phyloP scores from a whole-genome alignment of 1,140 invertebrate species.

The Mizuhopecten yessoensis region DNA sequence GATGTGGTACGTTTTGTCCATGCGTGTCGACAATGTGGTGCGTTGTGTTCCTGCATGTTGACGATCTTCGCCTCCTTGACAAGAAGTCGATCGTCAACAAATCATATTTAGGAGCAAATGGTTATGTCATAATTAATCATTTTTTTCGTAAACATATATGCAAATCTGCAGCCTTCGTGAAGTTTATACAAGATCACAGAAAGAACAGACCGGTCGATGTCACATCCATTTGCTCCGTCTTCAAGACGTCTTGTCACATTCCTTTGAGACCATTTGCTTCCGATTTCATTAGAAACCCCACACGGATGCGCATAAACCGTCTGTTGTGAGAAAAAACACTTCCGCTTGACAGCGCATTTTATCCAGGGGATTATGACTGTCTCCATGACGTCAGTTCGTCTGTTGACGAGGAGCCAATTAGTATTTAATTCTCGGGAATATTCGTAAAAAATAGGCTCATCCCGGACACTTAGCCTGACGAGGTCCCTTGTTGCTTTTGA shows the following conservation, averaged over 20 bases:
- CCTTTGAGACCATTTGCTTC: too few relatives aligned
- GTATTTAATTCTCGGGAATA: constrained; percentile 25
- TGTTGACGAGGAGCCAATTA: background rate
- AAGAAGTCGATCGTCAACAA: too few relatives aligned
- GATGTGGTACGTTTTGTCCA: too few relatives aligned
- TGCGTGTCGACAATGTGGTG: too few relatives aligned
- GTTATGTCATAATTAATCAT: background rate
- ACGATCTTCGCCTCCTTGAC: too few relatives aligned
- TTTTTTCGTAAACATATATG: background rate
- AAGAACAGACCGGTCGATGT: background rate
- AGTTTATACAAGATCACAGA: constrained; percentile 13
- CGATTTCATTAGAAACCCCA: background rate
- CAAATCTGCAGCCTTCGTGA: background rate
- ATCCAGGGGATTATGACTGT: background rate
- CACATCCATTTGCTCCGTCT: background rate
- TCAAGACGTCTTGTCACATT: background rate
- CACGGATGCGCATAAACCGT: background rate
- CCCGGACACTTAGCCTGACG: background rate
- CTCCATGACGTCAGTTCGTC: constrained; percentile 21
- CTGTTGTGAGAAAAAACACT: background rate
- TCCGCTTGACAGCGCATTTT: background rate
- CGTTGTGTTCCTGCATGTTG: too few relatives aligned
- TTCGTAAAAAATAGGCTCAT: background rate
- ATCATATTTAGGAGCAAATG: background rate
- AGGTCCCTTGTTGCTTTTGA: background rate